Evolutionary conservation across 1,140 invertebrate species (phyloP).

Genomic region (Alviniconcha marisindica): DNA sequence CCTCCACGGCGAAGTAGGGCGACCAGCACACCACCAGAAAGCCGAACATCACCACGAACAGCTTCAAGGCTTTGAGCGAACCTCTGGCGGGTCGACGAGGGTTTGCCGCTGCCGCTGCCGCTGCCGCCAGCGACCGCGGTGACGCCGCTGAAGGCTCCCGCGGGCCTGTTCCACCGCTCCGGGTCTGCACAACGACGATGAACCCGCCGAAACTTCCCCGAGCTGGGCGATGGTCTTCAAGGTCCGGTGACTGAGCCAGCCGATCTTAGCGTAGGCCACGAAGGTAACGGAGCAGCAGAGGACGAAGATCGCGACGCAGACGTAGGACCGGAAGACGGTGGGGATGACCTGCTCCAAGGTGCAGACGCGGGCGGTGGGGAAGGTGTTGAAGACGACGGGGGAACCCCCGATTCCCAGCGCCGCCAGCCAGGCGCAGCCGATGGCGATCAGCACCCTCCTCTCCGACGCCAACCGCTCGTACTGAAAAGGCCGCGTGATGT

Average conservation of each 20-base stretch:
- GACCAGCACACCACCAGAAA: not conserved
- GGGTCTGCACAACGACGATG: no score
- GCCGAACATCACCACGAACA: not conserved
- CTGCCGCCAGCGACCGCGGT: no score
- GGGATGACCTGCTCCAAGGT: not conserved
- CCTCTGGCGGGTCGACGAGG: not conserved
- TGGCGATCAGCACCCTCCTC: not conserved
- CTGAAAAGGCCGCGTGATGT: not conserved
- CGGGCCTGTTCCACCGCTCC: no score
- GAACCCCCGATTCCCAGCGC: not conserved
- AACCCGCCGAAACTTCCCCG: no score
- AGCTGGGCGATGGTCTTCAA: not conserved
- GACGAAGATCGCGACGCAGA: not conserved
- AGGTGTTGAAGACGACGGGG: not conserved
- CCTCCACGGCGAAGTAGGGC: not conserved
- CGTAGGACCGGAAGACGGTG: not conserved
- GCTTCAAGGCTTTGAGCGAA: not conserved
- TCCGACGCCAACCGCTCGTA: not conserved
- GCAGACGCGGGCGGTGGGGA: not conserved
- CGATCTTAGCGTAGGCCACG: not conserved
- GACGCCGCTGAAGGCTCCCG: no score
- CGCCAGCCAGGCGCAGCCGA: not conserved
- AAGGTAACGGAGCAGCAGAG: not conserved
- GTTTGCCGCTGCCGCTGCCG: not conserved
- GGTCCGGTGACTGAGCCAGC: not conserved